Conservation (phyloP, 2,888 invertebrate species). For the Halocaridina rubra region DNA sequence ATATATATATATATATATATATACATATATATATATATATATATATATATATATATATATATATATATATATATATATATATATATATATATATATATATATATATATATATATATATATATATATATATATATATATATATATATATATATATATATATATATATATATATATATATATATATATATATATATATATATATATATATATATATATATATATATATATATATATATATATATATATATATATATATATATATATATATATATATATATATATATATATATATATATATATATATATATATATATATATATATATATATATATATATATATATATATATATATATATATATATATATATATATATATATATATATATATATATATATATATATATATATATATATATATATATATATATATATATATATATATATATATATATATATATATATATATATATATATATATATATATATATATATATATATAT, state of each 20-base stretch:
- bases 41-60: slow-evolving; percentile 8
- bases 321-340: no score
- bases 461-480: not conserved
- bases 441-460: slow-evolving; percentile 2
- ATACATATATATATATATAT: slow-evolving; percentile 8
- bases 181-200: no score
- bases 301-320: no score
- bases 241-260: no score
- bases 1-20: not conserved
- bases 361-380: not conserved
- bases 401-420: not conserved
- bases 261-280: no score
- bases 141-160: no score
- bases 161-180: no score
- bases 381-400: not conserved
- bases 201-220: no score
- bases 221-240: no score
- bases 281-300: no score
- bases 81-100: slow-evolving; percentile 8
- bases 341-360: no score
- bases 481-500: not conserved
- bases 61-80: slow-evolving; percentile 8
- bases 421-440: slow-evolving; percentile 12
- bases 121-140: not conserved
- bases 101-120: slow-evolving; percentile 8